Base-by-base conservation (phyloP, 1,140 invertebrate genomes). In the Zaprionus vittiger region DNA sequence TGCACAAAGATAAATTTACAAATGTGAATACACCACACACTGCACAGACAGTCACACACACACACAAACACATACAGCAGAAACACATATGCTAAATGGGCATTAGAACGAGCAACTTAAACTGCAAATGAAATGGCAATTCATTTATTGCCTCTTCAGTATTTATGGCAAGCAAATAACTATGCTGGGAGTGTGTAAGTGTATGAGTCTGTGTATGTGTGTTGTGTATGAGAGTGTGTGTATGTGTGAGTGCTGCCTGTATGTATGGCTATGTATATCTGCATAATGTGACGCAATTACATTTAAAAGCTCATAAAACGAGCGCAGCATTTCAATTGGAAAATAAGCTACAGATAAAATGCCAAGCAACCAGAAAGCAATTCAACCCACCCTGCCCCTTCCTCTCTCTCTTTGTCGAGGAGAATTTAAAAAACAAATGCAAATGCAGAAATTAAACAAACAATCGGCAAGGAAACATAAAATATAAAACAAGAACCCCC, bases 41-140 rank as follows among this genome's bases (percentile, higher is more conserved):
- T 24, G 15, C 7, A 47, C 52, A 57, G 56, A 79, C 17, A 70
- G 47, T 65, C 52, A 63, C 62, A 79, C 22, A 70, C 61, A 69
- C 41, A 56, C 38, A 37, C 55, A 70, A 11, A 71, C n/a, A 64
- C 14, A 47, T 49, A 54, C 15, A 44, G 41, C 22, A 12, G 28
- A 44, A 71, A 68, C 60, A 70, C 72, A 69, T 75, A 77, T 67
- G 79, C 79, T 71, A 77, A 74, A 71, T 70, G 80, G 75, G 80
- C 75, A 81, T 82, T 82, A 75, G 80, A 37, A 74, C 61, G 47
- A 64, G 62, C 64, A 66, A 77, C 63, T 71, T 60, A 47, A 77
- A 77, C 84, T 81, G 74, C 80, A 89, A 87, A 89, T 87, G 74
- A 84, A 89, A 89, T 84, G 81, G 81, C 74, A 89, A 90, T 89